Evolutionary conservation across 2,797 vertebrate species (phyloP).

Genomic region (Microtus agrestis): DNA sequence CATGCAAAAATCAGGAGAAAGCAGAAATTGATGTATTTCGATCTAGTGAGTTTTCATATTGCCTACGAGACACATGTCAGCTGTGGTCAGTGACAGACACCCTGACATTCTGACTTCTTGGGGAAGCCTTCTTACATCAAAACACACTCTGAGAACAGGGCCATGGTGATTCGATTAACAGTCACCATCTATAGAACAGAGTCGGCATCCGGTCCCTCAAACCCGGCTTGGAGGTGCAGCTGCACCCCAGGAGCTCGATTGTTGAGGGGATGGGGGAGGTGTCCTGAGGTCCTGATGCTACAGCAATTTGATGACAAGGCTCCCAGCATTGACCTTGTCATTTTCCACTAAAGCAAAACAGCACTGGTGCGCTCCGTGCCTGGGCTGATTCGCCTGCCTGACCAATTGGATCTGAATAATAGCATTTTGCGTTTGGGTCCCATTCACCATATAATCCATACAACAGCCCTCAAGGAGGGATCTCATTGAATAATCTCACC

Average conservation of each 20-base stretch:
- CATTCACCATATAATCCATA: slow-evolving; percentile 70
- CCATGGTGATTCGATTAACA: slow-evolving; percentile 33
- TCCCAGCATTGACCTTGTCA: slow-evolving; percentile 84
- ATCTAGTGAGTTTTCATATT: slow-evolving; percentile 47
- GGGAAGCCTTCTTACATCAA: slow-evolving; percentile 59
- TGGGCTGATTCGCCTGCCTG: slow-evolving; percentile 80
- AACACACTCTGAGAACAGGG: slow-evolving; percentile 43
- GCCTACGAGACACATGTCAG: slow-evolving; percentile 65
- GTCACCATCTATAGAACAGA: slow-evolving; percentile 52
- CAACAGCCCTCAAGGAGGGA: slow-evolving; percentile 42
- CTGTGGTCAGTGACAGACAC: slow-evolving; percentile 57
- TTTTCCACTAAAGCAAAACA: slow-evolving; percentile 84
- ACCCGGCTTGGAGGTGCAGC: slow-evolving; percentile 6
- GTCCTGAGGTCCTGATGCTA: slow-evolving; percentile 52
- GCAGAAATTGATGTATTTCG: slow-evolving; percentile 31
- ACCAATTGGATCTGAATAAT: slow-evolving; percentile 78
- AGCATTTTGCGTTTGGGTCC: slow-evolving; percentile 80
- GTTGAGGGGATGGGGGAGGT: slow-evolving; percentile 21
- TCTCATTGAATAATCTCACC: slow-evolving; percentile 69
- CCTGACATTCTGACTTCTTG: slow-evolving; percentile 53
- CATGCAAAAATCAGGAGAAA: slow-evolving; percentile 61
- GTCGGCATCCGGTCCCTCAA: neutral
- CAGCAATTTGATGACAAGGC: slow-evolving; percentile 77
- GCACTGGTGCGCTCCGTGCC: slow-evolving; percentile 76
- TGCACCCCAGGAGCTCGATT: neutral